A percentile compares a stretch with the other conserved stretches of the same genome.
These are phyloP conservation scores for Propsilocerus akamusi DNA, from an alignment of 1,140 invertebrate species.

Conservation along the genomic window DNA sequence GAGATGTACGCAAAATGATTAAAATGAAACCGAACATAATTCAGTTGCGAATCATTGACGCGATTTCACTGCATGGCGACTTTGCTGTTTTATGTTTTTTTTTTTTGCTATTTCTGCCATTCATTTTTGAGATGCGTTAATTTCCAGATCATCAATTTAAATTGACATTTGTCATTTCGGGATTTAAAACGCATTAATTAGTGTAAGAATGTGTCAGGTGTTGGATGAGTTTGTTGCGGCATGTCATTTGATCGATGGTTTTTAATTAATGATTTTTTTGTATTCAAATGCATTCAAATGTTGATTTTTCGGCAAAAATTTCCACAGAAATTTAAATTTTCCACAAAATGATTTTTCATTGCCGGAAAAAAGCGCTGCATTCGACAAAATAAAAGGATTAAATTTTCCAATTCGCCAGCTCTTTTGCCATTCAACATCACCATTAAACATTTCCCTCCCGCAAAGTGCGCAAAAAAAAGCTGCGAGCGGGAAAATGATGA, in stretches of 20 bases:
- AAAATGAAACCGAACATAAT: too few species aligned
- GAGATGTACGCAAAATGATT: too few species aligned
- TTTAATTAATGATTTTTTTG: not conserved
- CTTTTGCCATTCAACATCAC: too few species aligned
- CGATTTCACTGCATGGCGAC: too few species aligned
- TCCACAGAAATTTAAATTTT: not conserved
- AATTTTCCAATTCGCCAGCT: slow-evolving; percentile 1
- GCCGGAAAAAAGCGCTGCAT: not conserved
- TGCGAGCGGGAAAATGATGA: too few species aligned
- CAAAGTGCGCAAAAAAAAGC: too few species aligned
- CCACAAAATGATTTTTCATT: not conserved
- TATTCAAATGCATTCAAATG: too few species aligned
- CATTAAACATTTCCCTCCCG: too few species aligned
- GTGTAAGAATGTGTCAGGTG: not conserved
- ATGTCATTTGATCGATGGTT: not conserved
- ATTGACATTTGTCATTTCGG: not conserved
- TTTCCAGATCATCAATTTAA: not conserved
- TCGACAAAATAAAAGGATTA: slow-evolving; percentile 1
- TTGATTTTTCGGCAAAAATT: not conserved
- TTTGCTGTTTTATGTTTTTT: too few species aligned
- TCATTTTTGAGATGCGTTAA: not conserved
- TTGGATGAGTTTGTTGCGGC: not conserved
- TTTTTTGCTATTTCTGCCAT: not conserved
- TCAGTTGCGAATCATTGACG: too few species aligned
- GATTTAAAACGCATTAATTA: not conserved